Conservation (phyloP, 2,113 vertebrate genomes). For the Vulpes vulpes region DNA sequence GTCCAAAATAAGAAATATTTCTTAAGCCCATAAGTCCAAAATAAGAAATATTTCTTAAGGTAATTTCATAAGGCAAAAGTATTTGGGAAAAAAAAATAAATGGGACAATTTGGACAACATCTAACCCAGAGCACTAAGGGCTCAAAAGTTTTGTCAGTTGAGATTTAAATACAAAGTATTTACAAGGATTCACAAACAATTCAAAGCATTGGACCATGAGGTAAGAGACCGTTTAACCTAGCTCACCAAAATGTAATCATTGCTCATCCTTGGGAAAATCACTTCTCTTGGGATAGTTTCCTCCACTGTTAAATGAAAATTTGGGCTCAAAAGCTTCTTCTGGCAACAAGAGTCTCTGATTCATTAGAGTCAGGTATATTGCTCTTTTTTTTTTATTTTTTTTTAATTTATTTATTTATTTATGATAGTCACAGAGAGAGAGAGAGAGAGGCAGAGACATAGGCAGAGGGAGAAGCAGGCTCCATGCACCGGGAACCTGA, state of each 20-base stretch:
- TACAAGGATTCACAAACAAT: neutral
- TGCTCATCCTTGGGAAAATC: neutral
- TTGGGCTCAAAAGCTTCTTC: neutral
- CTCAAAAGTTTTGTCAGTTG: neutral
- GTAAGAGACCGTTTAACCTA: neutral
- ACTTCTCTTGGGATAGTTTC: neutral
- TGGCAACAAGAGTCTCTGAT: neutral
- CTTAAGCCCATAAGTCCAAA: neutral
- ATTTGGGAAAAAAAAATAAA: constrained; percentile 29
- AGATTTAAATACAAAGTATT: neutral
- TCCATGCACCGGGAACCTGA: no score
- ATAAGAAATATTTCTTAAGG: neutral
- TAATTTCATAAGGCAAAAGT: neutral
- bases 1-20: neutral
- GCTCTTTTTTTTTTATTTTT: no score
- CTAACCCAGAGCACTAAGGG: neutral
- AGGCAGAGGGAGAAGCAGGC: no score
- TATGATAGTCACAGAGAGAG: no score
- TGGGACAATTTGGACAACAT: neutral
- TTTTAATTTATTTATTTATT: no score
- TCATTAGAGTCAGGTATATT: neutral
- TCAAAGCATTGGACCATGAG: neutral
- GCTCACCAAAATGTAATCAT: neutral
- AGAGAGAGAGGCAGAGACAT: no score
- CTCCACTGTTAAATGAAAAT: neutral